Evolutionary conservation across 2,888 invertebrate species (phyloP).

Genomic region (Desoria tigrina): DNA sequence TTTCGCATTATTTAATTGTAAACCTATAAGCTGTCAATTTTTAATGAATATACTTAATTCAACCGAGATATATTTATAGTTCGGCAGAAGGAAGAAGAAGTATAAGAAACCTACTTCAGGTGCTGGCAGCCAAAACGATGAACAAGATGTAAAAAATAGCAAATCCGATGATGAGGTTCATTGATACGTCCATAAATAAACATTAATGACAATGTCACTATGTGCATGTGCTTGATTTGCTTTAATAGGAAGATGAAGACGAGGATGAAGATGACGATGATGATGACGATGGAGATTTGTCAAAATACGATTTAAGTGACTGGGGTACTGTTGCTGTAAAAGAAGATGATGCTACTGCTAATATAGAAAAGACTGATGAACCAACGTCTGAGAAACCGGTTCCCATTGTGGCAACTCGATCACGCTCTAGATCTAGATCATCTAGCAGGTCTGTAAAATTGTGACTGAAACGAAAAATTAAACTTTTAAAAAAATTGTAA

Average conservation of each 20-base stretch:
- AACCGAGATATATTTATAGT: conserved; percentile 54
- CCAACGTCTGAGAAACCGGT: conserved; percentile 12
- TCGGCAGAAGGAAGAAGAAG: conserved; percentile 61
- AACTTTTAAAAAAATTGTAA: background rate
- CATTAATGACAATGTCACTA: no score
- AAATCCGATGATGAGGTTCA: conserved; percentile 17
- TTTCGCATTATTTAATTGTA: no score
- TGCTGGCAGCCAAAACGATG: conserved; percentile 28
- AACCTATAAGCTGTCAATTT: no score
- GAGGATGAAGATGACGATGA: conserved; percentile 61
- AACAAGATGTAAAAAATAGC: conserved; percentile 27
- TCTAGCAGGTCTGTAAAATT: conserved; percentile 5
- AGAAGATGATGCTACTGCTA: conserved; percentile 57
- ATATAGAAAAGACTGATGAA: conserved; percentile 32
- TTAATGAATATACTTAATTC: background rate
- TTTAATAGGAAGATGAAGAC: conserved; percentile 58
- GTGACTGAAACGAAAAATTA: background rate
- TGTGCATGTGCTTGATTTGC: no score
- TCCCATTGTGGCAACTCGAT: conserved; percentile 8
- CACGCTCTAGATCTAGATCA: conserved; percentile 31
- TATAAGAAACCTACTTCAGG: conserved; percentile 56
- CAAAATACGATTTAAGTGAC: conserved; percentile 71
- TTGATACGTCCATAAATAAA: no score
- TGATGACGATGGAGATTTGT: conserved; percentile 67
- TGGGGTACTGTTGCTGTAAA: conserved; percentile 68